Conservation (phyloP, 2,888 invertebrate genomes). For the Ryuthela nishihirai region DNA sequence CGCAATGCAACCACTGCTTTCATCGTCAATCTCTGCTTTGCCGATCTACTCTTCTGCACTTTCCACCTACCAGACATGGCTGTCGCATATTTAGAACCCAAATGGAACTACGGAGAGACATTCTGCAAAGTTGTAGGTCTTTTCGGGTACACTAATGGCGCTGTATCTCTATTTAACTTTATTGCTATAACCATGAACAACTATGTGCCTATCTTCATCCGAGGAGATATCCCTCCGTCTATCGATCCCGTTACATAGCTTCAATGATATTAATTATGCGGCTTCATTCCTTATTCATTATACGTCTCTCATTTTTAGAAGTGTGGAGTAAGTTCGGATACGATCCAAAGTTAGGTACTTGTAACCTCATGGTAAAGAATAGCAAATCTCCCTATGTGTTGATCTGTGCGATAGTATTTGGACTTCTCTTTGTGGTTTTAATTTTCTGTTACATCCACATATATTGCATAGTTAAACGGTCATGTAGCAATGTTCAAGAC, state of each 20-base stretch:
- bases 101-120: constrained; percentile 72
- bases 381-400: constrained; percentile 70
- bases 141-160: constrained; percentile 84
- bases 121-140: constrained; percentile 80
- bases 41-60: constrained; percentile 77
- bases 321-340: constrained; percentile 81
- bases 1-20: constrained; percentile 82
- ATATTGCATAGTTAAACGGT: constrained; percentile 47
- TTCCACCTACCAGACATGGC: constrained; percentile 81
- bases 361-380: constrained; percentile 75
- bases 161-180: constrained; percentile 80
- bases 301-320: constrained; percentile 73
- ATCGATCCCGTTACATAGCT: constrained; percentile 64
- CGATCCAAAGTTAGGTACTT: constrained; percentile 74
- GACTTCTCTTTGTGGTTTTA: constrained; percentile 77
- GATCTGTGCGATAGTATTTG: constrained; percentile 74
- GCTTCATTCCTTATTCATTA: constrained; percentile 64
- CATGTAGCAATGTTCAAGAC: background rate
- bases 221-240: constrained; percentile 52
- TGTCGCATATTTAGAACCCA: constrained; percentile 68
- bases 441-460: constrained; percentile 81
- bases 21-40: constrained; percentile 76
- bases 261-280: constrained; percentile 74
- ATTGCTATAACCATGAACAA: constrained; percentile 84
- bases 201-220: constrained; percentile 54